Evolutionary conservation across 2,888 invertebrate species (phyloP), one percentile per base, ranked within the genome.

Genomic region (Blomia tropicalis): DNA sequence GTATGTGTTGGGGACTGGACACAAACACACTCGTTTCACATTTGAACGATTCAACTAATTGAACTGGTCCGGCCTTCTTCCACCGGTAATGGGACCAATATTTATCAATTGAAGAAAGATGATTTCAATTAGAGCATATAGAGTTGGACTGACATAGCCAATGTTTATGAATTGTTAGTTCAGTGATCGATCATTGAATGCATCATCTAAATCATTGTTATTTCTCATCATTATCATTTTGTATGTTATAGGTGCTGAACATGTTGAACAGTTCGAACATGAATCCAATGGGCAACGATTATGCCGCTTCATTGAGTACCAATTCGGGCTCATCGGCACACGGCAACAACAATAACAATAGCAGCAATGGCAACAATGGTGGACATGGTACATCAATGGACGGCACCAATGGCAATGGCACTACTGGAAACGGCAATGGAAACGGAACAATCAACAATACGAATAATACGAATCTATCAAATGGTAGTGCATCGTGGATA

Each of bases 201-300:
- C 17, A 7, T 25, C 22, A 47, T 47, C n/a, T 47, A 11, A 17
- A 19, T 51, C 47, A 47, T 47, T 17, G 7, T 25, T 47, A 5
- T 47, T 47, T 47, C n/a, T 47, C 25, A 5, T 47, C n/a, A 4
- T 17, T 27, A 4, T 56, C 2, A 25, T 56, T 2, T 56, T 56
- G 14, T 25, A 22, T 30, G 30, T 41, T 56, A 19, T 63, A 68
- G 69, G 64, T 68, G 59, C 66, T 69, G 65, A 67, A 68, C 30
- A 68, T 69, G 67, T 62, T 69, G 51, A 68, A 67, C 51, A 56
- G 63, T 4, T 32, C 65, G 27, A 54, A 62, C 5, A 54, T 66
- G 22, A 59, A 59, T 27, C 59, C 68, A 2, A 66, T 66, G 11
- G 23, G 19, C 44, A 68, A 68, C 43, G 67, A 68, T 53, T 53